These are phyloP conservation scores for Streblospio benedicti DNA, from an alignment of 1,140 invertebrate genomes.

Conservation along the genomic window DNA sequence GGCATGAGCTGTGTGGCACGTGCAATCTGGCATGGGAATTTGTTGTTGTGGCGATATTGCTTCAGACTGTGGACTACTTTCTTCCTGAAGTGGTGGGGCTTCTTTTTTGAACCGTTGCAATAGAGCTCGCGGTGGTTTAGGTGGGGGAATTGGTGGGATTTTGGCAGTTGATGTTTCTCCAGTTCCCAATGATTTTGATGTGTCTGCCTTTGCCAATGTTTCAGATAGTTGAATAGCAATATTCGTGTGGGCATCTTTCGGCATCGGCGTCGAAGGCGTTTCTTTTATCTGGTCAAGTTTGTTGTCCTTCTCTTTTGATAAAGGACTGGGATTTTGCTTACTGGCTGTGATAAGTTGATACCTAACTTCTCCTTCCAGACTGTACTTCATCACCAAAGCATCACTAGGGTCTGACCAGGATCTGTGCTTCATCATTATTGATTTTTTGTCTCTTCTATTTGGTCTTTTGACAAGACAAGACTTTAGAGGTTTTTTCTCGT, in stretches of 20 bases:
- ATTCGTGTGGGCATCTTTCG: too few species aligned
- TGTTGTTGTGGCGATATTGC: too few species aligned
- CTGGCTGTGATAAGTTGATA: constrained; percentile 8
- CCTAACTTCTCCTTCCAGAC: background rate
- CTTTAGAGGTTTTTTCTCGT: constrained; percentile 4
- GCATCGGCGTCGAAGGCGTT: too few species aligned
- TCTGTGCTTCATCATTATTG: constrained; percentile 1
- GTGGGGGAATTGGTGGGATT: too few species aligned
- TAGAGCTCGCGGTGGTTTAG: background rate
- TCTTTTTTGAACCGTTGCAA: background rate
- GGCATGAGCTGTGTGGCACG: background rate
- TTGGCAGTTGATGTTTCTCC: too few species aligned
- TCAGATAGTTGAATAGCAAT: too few species aligned
- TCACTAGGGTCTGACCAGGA: constrained; percentile 8
- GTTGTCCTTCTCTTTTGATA: too few species aligned
- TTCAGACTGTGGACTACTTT: too few species aligned
- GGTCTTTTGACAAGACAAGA: constrained; percentile 4
- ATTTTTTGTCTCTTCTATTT: background rate
- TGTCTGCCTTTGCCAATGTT: too few species aligned
- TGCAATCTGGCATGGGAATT: constrained; percentile 7
- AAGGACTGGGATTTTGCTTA: too few species aligned
- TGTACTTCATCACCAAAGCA: constrained; percentile 4
- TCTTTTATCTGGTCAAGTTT: too few species aligned
- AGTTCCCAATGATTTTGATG: too few species aligned
- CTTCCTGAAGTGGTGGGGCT: background rate